Evolutionary conservation across 2,113 vertebrate genomes (phyloP), one percentile per base, ranked within the genome.

Genomic region (Limnothrissa miodon): DNA sequence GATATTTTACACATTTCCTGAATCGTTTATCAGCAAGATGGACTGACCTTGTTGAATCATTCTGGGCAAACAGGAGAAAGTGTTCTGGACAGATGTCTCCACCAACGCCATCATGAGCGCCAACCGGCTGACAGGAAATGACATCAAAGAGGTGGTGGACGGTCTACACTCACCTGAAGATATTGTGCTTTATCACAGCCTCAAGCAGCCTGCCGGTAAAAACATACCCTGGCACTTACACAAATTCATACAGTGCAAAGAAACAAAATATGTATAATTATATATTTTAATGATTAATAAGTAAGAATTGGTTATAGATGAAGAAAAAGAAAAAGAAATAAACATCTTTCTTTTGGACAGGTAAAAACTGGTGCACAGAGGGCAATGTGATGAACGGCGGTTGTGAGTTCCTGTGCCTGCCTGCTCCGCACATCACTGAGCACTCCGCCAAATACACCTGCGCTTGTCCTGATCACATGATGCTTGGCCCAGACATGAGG

Each of bases 371-470:
- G 96, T 98, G 97, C 89, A 90, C 84, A 44, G 87, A 80, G 23
- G 78, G 87, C 0, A 62, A 86, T 25, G 48, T 85, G 0, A 78
- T 36, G 0, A 96, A 97, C 0, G 96, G 96, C 0, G 96, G 96
- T 45, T 98, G 97, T 87, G 94, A 96, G 83, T 95, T 95, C 85
- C 87, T 98, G 84, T 98, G 97, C 83, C 95, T 98, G 7, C 97
- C 97, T 0, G 96, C 96, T 1, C 96, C 97, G 0, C 90, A 85
- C 59, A 93, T 96, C 86, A 92, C 86, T 78, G 0, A 81, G 0
- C 92, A 4, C 59, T 97, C 97, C 0, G 93, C 96, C 21, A 96
- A 94, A 85, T 98, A 95, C 89, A 98, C 96, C 44, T 98, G 97
- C 0, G 93, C 90, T 82, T 98, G 97, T 85, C 95, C 96, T 0